Evolutionary conservation across 2,888 invertebrate species (phyloP).

Genomic region (Argynnis bischoffii): DNA sequence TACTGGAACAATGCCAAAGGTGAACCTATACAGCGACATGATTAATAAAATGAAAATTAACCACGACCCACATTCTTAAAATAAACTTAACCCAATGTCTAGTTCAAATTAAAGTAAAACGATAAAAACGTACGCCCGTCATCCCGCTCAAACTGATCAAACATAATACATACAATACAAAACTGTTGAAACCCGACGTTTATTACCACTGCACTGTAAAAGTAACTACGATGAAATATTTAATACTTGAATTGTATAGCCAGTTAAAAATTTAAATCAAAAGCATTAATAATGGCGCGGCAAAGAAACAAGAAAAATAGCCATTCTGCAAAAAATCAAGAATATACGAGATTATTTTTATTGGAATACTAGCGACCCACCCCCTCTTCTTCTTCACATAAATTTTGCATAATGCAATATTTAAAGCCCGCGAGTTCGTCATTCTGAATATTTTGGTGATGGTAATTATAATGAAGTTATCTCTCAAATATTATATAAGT

Average conservation of each 20-base stretch:
- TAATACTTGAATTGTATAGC: background rate
- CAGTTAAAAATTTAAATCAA: no score
- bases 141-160: slow-evolving; percentile 34
- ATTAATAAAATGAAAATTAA: slow-evolving; percentile 45
- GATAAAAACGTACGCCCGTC: slow-evolving; percentile 30
- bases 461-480: no score
- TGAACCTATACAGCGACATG: slow-evolving; percentile 49
- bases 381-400: no score
- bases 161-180: slow-evolving; percentile 38
- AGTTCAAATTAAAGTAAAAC: slow-evolving; percentile 58
- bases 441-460: no score
- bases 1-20: slow-evolving; percentile 62
- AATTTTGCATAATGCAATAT: no score
- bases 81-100: slow-evolving; percentile 64
- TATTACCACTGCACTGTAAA: slow-evolving; percentile 13
- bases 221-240: slow-evolving; percentile 12
- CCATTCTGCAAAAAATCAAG: no score
- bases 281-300: no score
- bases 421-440: no score
- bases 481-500: no score
- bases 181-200: slow-evolving; percentile 14
- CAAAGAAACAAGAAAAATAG: no score
- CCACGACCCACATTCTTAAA: slow-evolving; percentile 59
- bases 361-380: no score
- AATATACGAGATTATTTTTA: no score